Evolutionary conservation across 2,797 vertebrate genomes (phyloP).

Genomic region (Caiman crocodilus): DNA sequence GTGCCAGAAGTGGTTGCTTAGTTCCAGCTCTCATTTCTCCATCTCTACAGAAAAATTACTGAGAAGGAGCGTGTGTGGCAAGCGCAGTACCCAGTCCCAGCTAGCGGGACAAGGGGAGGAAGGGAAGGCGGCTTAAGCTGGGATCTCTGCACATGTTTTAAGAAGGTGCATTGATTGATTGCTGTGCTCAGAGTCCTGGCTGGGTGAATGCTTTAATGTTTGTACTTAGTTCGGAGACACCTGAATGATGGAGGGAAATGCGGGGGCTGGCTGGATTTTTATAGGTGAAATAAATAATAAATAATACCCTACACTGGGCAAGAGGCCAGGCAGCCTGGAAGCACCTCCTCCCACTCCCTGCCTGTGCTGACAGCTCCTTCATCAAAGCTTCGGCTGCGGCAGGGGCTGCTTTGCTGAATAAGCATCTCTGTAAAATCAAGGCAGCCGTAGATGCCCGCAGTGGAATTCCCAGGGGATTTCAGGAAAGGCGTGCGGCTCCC

Average conservation of each 20-base stretch:
- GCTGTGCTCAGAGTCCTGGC: not conserved
- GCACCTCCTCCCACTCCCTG: not conserved
- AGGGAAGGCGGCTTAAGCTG: not conserved
- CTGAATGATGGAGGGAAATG: conserved; percentile 2
- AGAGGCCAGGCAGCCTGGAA: not conserved
- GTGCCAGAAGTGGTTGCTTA: too few relatives aligned
- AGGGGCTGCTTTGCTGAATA: not conserved
- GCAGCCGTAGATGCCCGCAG: not conserved
- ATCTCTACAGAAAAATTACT: not conserved
- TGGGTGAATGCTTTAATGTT: not conserved
- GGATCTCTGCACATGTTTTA: not conserved
- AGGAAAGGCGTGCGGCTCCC: too few relatives aligned
- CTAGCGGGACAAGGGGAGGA: not conserved
- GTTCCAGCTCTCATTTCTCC: not conserved
- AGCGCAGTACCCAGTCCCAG: not conserved
- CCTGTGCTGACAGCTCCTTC: not conserved
- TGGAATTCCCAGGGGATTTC: not conserved
- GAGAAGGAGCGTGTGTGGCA: not conserved
- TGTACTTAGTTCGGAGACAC: not conserved
- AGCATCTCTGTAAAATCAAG: not conserved
- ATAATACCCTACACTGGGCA: not conserved
- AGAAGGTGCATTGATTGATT: not conserved
- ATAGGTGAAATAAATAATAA: conserved; percentile 21
- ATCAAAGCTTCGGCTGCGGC: not conserved
- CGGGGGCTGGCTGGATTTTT: not conserved